Conservation (phyloP, 2,113 vertebrate species). For the Catagonus wagneri region DNA sequence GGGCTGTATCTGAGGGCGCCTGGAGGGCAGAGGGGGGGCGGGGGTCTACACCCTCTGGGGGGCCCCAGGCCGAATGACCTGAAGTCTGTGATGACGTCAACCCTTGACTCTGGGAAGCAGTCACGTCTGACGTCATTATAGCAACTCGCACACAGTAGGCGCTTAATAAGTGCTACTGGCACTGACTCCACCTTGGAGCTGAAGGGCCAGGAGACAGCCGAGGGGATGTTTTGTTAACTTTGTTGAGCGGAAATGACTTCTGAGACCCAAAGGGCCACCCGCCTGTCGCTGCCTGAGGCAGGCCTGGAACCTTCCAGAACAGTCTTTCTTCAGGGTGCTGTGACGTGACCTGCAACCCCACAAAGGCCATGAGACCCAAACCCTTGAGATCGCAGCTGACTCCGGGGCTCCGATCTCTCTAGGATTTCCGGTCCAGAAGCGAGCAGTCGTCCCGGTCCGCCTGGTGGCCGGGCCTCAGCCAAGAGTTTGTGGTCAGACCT, state of each 20-base stretch:
- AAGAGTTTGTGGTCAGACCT: no score
- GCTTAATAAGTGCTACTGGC: not conserved
- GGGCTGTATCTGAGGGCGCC: not conserved
- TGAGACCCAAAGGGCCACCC: not conserved
- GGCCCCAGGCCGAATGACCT: no score
- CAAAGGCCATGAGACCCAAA: not conserved
- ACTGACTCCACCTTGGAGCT: not conserved
- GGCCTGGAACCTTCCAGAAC: constrained; percentile 1
- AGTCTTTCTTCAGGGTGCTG: not conserved
- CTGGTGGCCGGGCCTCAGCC: not conserved
- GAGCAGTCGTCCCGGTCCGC: no score
- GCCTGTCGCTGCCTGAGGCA: not conserved
- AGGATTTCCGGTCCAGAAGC: no score
- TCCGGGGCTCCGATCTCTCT: not conserved
- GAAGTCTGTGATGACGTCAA: not conserved
- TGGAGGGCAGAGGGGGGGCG: not conserved
- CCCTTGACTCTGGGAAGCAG: accelerated
- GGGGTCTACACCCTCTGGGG: not conserved
- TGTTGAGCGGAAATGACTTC: not conserved
- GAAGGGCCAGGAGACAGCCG: not conserved
- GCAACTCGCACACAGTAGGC: not conserved
- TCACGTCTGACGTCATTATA: accelerated
- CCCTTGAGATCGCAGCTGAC: accelerated
- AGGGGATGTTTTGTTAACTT: not conserved
- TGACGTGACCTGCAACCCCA: not conserved